Percentiles rank a stretch among this genome's conserved stretches.
Evolutionary conservation across 2,797 vertebrate genomes (phyloP).

Genomic region (Hemitrygon akajei): DNA sequence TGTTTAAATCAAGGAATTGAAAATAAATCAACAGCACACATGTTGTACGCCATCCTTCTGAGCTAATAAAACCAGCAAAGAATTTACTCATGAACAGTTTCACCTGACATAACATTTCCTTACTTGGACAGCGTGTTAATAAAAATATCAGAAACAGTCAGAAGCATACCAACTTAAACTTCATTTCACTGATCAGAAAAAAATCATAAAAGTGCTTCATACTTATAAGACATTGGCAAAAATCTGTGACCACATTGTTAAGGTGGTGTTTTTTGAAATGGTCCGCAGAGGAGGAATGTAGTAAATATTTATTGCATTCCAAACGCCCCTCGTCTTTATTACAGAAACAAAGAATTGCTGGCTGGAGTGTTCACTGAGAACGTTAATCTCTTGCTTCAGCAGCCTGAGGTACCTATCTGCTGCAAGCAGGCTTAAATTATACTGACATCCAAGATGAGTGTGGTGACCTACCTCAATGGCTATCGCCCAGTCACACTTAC

Average conservation of each 20-base stretch:
- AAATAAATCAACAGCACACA: slow-evolving; percentile 54
- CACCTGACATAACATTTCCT: slow-evolving; percentile 32
- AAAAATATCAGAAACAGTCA: background rate
- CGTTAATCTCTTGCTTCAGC: too few relatives aligned
- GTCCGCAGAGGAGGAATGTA: background rate
- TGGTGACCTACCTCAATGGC: too few relatives aligned
- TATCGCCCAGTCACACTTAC: too few relatives aligned
- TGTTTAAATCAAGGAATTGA: slow-evolving; percentile 53
- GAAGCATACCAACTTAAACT: background rate
- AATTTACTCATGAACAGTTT: background rate
- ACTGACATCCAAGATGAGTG: too few relatives aligned
- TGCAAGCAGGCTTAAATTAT: too few relatives aligned
- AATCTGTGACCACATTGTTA: background rate
- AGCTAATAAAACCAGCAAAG: slow-evolving; percentile 48
- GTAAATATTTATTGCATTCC: background rate
- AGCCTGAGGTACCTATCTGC: too few relatives aligned
- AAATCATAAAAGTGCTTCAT: background rate
- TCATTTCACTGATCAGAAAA: background rate
- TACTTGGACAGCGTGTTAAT: background rate
- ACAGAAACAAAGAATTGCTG: too few relatives aligned
- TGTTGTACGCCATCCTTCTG: slow-evolving; percentile 46
- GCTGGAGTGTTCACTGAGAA: too few relatives aligned
- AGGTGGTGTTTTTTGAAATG: background rate
- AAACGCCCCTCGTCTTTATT: too few relatives aligned
- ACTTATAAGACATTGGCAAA: background rate